Percentiles rank a stretch among this genome's conserved stretches.
phyloP scores from a whole-genome alignment of 2,888 invertebrate genomes.

The Kryphioiulus occultus region DNA sequence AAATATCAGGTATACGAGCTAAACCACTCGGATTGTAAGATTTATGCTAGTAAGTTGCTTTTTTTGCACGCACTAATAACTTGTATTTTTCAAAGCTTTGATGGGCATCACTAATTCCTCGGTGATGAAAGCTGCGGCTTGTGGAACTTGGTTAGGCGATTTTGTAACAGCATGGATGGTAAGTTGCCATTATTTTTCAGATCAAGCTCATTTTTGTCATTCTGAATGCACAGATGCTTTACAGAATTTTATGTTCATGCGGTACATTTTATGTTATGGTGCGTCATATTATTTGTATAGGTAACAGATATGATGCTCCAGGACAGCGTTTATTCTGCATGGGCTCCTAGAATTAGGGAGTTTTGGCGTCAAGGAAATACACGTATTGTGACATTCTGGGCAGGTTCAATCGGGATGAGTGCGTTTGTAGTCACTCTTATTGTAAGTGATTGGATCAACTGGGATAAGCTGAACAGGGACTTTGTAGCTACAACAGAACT shows the following conservation, averaged over 20 bases:
- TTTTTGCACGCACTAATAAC: neutral
- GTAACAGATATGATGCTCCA: conserved; percentile 68
- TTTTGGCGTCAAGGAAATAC: conserved; percentile 63
- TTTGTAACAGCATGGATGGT: conserved; percentile 67
- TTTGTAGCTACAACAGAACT: conserved; percentile 66
- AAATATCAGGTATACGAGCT: conserved; percentile 61
- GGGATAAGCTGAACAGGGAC: conserved; percentile 65
- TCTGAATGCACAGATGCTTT: neutral
- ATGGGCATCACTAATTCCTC: conserved; percentile 47
- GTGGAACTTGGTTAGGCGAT: conserved; percentile 67
- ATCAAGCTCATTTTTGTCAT: conserved; percentile 12
- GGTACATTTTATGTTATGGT: too few species aligned
- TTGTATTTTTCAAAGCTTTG: conserved; percentile 10
- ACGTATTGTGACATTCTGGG: conserved; percentile 66
- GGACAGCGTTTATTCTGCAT: conserved; percentile 65
- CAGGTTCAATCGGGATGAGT: conserved; percentile 62
- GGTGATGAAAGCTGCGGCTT: conserved; percentile 66
- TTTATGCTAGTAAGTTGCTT: neutral
- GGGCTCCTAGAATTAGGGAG: conserved; percentile 61
- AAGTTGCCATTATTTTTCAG: conserved; percentile 50
- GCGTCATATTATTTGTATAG: conserved; percentile 55
- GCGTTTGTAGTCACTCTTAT: conserved; percentile 65
- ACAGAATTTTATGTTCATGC: too few species aligned
- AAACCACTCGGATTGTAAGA: neutral
- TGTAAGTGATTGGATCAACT: conserved; percentile 65